Evolutionary conservation across 2,113 vertebrate genomes (phyloP), one percentile per base, ranked within the genome.

Genomic region (Tympanuchus pallidicinctus): DNA sequence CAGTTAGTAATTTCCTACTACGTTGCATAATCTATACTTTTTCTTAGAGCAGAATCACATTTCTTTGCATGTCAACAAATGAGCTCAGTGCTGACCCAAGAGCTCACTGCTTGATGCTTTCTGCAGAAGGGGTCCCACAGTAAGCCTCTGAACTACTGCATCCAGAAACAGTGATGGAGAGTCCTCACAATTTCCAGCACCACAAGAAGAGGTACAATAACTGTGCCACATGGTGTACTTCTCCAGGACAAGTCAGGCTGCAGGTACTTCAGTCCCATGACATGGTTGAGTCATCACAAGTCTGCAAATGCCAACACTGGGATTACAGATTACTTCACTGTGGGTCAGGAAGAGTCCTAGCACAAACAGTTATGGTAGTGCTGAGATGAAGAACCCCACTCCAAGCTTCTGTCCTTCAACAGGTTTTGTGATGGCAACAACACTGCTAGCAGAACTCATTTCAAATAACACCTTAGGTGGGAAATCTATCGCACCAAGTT

Each of bases 91-190:
- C 4, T 19, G 64, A 1, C 16, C 21, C 34, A 11, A 7, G n/a
- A 66, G 52, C 15, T 32, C 36, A 10, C 13, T 30, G 10, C 5
- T 20, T 32, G 19, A 34, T 11, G 4, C 5, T 10, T 17, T 24
- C 64, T 71, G 42, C 34, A 69, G 38, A 30, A 83, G 13, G 14
- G 14, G 22, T 59, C 13, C 34, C 50, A 28, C 0, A 0, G 11
- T 69, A 11, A 10, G 4, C 12, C 32, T 21, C 6, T 19, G 25
- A 94, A 81, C 16, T 11, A 32, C 3, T 0, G 0, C 27, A 24
- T 9, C 34, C n/a, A 52, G 47, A 8, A 6, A 47, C 11, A 60
- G 57, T 38, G 48, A 56, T 0, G 5, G 8, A 34, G 38, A 64
- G 7, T 13, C 11, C 25, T 30, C 12, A 16, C 1, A 15, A 13